A percentile compares a stretch with the other conserved stretches of the same genome.
phyloP scores from a whole-genome alignment of 2,888 invertebrate genomes.

The Eurytoma californica region DNA sequence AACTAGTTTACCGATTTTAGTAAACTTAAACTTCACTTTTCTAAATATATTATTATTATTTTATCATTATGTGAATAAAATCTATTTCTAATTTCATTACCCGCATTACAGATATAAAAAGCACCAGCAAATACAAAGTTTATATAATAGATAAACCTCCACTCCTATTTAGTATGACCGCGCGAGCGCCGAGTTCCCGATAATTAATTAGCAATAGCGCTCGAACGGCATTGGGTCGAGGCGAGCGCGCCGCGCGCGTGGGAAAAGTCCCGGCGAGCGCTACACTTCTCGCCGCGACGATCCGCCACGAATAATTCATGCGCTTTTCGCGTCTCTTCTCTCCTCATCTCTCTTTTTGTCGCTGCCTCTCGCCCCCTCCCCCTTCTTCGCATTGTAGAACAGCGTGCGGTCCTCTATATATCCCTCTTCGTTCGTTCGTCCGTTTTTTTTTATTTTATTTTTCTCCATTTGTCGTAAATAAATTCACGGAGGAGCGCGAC shows the following conservation, averaged over 20 bases:
- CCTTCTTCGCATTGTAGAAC: slow-evolving; percentile 37
- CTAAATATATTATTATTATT: too few relatives aligned
- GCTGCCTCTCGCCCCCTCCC: slow-evolving; percentile 3
- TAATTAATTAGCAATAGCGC: slow-evolving; percentile 43
- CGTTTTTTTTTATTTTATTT: slow-evolving; percentile 39
- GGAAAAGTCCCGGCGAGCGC: slow-evolving; percentile 28
- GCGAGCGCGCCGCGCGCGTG: slow-evolving; percentile 13
- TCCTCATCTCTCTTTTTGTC: slow-evolving; percentile 53
- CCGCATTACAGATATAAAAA: too few relatives aligned
- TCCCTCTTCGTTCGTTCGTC: neutral
- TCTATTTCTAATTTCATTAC: too few relatives aligned
- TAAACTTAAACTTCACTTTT: too few relatives aligned
- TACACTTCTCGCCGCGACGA: slow-evolving; percentile 30
- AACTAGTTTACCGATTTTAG: too few relatives aligned
- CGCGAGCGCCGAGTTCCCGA: neutral
- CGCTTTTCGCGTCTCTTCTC: slow-evolving; percentile 43
- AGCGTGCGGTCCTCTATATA: slow-evolving; percentile 40
- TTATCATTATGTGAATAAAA: too few relatives aligned
- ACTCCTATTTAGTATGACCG: neutral
- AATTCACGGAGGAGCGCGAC: slow-evolving; percentile 55
- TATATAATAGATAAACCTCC: neutral
- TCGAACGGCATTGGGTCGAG: neutral
- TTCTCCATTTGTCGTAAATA: slow-evolving; percentile 56
- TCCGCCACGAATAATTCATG: slow-evolving; percentile 55
- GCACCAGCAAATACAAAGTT: neutral